Evolutionary conservation across 1,140 invertebrate species (phyloP).

Genomic region (Listronotus oregonensis): DNA sequence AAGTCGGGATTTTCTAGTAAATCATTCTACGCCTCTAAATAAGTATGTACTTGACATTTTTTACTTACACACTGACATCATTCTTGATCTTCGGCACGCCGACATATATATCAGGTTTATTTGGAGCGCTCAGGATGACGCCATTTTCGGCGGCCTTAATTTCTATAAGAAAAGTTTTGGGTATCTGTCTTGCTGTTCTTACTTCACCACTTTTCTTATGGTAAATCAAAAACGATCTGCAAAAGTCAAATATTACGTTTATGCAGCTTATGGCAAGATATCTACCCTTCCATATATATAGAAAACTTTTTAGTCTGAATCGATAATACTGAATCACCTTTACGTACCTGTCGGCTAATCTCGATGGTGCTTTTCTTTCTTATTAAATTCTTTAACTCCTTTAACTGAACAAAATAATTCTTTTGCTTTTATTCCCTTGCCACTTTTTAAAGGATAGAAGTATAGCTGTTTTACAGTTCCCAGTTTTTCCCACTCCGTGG

Average conservation of each 20-base stretch:
- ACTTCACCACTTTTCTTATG: conserved; percentile 40
- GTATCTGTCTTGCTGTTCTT: conserved; percentile 45
- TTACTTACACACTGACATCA: conserved; percentile 27
- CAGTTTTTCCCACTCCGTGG: conserved; percentile 45
- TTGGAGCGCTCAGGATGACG: conserved; percentile 20
- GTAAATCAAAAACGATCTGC: conserved; percentile 46
- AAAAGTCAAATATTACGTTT: not conserved
- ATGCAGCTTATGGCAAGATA: too few relatives aligned
- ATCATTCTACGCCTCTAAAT: too few relatives aligned
- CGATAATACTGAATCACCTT: too few relatives aligned
- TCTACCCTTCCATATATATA: too few relatives aligned
- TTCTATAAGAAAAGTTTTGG: conserved; percentile 30
- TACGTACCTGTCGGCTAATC: conserved; percentile 46
- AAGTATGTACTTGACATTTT: too few relatives aligned
- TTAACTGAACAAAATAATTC: conserved; percentile 42
- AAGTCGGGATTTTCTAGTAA: too few relatives aligned
- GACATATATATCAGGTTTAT: conserved; percentile 18
- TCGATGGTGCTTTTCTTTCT: conserved; percentile 32
- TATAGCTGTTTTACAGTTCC: conserved; percentile 45
- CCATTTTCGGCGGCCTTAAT: conserved; percentile 18
- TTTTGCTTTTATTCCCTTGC: conserved; percentile 39
- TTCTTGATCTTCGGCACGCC: conserved; percentile 16
- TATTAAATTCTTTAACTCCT: conserved; percentile 38
- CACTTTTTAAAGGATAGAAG: conserved; percentile 53
- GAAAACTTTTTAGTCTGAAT: too few relatives aligned